phyloP scores from a whole-genome alignment of 2,888 invertebrate genomes.

The Drosophila dives region DNA sequence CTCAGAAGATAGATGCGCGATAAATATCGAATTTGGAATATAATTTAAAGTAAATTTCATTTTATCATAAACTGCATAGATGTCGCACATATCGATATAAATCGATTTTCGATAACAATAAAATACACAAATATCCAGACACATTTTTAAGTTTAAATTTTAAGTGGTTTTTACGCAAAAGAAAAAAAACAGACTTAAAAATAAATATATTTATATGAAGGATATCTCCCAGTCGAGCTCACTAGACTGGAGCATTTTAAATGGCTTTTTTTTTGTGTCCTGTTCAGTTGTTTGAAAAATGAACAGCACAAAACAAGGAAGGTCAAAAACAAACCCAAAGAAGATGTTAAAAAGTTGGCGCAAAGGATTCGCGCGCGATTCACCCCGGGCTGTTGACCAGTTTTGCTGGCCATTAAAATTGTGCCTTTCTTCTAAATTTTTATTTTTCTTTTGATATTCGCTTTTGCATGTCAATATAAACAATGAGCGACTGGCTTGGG shows the following conservation, averaged over 20 bases:
- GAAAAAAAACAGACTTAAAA: background rate
- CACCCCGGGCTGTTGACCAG: slow-evolving; percentile 57
- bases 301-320: slow-evolving; percentile 26
- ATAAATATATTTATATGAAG: background rate
- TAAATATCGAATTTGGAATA: background rate
- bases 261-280: slow-evolving; percentile 17
- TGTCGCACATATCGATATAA: background rate
- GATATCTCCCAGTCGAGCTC: background rate
- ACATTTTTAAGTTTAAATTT: background rate
- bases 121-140: background rate
- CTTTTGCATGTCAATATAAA: slow-evolving; percentile 59
- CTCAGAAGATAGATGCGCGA: background rate
- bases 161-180: background rate
- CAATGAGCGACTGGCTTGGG: slow-evolving; percentile 59
- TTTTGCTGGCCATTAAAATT: slow-evolving; percentile 70
- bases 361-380: slow-evolving; percentile 23
- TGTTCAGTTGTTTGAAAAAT: slow-evolving; percentile 36
- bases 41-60: background rate
- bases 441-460: background rate
- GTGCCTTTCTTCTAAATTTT: slow-evolving; percentile 29
- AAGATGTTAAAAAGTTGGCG: slow-evolving; percentile 48
- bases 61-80: background rate
- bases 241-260: background rate
- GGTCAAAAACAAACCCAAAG: slow-evolving; percentile 25
- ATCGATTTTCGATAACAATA: background rate